phyloP scores from a whole-genome alignment of 1,140 invertebrate species.

The Anagrus nilaparvatae region DNA sequence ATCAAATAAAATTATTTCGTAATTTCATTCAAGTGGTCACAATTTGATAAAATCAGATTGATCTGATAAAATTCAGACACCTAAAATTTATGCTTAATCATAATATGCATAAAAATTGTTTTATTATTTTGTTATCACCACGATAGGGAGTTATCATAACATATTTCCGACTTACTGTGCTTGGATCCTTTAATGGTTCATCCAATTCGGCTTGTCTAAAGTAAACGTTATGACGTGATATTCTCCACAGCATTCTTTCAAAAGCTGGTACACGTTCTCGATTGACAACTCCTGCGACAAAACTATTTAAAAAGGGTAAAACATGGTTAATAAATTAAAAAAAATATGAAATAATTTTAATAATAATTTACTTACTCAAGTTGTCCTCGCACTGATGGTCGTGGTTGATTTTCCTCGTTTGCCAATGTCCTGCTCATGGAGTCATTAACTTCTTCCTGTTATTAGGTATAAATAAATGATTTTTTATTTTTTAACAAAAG shows the following conservation, averaged over 20 bases:
- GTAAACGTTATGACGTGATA: slow-evolving; percentile 87
- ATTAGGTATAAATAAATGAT: slow-evolving; percentile 33
- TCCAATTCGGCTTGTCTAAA: slow-evolving; percentile 82
- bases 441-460: slow-evolving; percentile 54
- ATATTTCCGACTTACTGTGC: slow-evolving; percentile 69
- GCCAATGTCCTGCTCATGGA: slow-evolving; percentile 48
- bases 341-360: too few species aligned
- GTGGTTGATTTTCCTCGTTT: slow-evolving; percentile 34
- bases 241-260: slow-evolving; percentile 95
- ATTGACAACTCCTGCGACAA: slow-evolving; percentile 78
- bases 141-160: too few species aligned
- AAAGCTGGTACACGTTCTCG: slow-evolving; percentile 88
- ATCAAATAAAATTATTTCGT: too few species aligned
- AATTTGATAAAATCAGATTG: too few species aligned
- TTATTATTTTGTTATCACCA: too few species aligned
- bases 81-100: too few species aligned
- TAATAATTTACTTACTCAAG: slow-evolving; percentile 45
- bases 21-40: too few species aligned
- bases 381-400: slow-evolving; percentile 30
- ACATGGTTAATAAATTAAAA: too few species aligned
- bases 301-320: slow-evolving; percentile 44
- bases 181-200: slow-evolving; percentile 79
- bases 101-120: too few species aligned
- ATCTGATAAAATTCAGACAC: too few species aligned
- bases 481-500: slow-evolving; percentile 38